Base-by-base conservation (phyloP, 1,140 invertebrate species). In the Harlomillsia oculata region DNA sequence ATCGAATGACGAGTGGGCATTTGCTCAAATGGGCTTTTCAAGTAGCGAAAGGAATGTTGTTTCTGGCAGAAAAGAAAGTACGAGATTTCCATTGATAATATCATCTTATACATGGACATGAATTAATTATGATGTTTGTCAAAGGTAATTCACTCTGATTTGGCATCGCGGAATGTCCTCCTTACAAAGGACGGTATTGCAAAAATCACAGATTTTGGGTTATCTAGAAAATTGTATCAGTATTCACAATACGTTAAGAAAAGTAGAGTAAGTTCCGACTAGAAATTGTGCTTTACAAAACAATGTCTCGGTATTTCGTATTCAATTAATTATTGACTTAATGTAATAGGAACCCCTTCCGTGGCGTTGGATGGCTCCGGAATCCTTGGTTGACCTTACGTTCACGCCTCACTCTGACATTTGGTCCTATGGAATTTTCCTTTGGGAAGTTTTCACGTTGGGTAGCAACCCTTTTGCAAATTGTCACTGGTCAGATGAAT, bases 391-490 rank as follows among this genome's bases (percentile, higher is more conserved):
- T 39, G 21, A 52, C 23, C 40, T 23, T 2, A 39, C 28, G 28
- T 51, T 39, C 18, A 32, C 49, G 5, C 20, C 36, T 0, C 14
- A 41, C 18, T 53, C 40, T 73, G 91, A 96, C 72, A 87, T 93
- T 0, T 97, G 91, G 91, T 89, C 89, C 67, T 96, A 48, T 85
- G 74, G 32, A n/a, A n/a, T n/a, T n/a, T n/a, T n/a, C n/a, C n/a
- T n/a, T n/a, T n/a, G n/a, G n/a, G n/a, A n/a, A n/a, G n/a, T n/a
- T n/a, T n/a, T n/a, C n/a, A n/a, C n/a, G n/a, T n/a, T n/a, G n/a
- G n/a, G n/a, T n/a, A n/a, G n/a, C n/a, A n/a, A n/a, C n/a, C n/a
- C n/a, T n/a, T n/a, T n/a, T n/a, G n/a, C n/a, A n/a, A n/a, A n/a
- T n/a, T n/a, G n/a, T n/a, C n/a, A n/a, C n/a, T n/a, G n/a, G n/a